phyloP scores from a whole-genome alignment of 2,113 vertebrate species.

The Pelobates fuscus region DNA sequence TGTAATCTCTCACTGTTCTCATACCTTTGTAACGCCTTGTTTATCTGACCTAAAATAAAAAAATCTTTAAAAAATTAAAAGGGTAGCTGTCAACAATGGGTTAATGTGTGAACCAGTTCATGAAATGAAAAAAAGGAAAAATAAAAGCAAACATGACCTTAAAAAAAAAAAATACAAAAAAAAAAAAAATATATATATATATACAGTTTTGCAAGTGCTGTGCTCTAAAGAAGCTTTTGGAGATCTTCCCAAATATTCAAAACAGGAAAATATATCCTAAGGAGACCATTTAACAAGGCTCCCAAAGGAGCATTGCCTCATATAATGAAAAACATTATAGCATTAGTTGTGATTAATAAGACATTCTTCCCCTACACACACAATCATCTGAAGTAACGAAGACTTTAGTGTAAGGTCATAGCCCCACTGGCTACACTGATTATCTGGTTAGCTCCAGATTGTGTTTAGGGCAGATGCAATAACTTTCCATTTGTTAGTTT shows the following conservation, averaged over 20 bases:
- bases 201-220: not conserved
- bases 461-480: too few relatives aligned
- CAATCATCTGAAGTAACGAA: not conserved
- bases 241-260: slow-evolving; percentile 15
- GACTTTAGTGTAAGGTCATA: not conserved
- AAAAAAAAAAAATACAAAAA: not conserved
- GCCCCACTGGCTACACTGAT: not conserved
- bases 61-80: too few relatives aligned
- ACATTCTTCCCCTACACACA: slow-evolving; percentile 11
- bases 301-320: slow-evolving; percentile 15
- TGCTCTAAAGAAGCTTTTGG: not conserved
- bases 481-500: too few relatives aligned
- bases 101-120: too few relatives aligned
- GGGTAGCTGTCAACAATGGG: too few relatives aligned
- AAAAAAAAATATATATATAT: not conserved
- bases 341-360: not conserved
- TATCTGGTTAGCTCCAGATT: not conserved
- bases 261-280: slow-evolving; percentile 9
- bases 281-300: slow-evolving; percentile 3
- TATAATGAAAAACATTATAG: slow-evolving; percentile 21
- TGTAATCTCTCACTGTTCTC: too few relatives aligned
- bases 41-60: too few relatives aligned
- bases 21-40: too few relatives aligned
- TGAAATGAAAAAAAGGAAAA: not conserved
- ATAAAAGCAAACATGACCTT: too few relatives aligned